Base-by-base conservation (phyloP, 2,113 vertebrate genomes). In the Zootoca vivipara region DNA sequence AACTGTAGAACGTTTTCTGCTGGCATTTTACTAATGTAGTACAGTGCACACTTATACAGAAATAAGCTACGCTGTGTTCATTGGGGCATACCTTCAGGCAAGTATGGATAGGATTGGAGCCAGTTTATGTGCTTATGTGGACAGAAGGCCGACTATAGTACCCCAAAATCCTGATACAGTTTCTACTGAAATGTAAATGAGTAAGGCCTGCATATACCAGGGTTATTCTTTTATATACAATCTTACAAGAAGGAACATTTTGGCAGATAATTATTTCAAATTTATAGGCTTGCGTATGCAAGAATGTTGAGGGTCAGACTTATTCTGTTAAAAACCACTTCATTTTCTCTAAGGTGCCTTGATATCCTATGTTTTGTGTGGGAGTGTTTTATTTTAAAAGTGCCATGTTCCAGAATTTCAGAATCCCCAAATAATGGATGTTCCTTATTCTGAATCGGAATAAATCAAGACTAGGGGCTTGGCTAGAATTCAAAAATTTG, bases 241-340 rank as follows among this genome's bases (percentile, higher is more conserved):
- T 74, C 28, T 46, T 69, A 64, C 24, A 16, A 35, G 40, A 5
- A 33, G 42, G 88, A 46, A 35, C n/a, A 0, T 67, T 89, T 85
- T 74, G 20, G 35, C 46, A 7, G 26, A 85, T 22, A 75, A 38
- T 7, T 58, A 28, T 33, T 26, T 65, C 75, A n/a, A 33, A 1
- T 78, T 58, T 18, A 28, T 69, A 1, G 35, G 83, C 91, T 86
- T 93, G 56, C 20, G 28, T 28, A 46, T 40, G 46, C 0, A 0
- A 87, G 38, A 52, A 52, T 42, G 35, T 15, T 83, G 77, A 52
- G 88, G 46, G 69, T 90, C 65, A 64, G 74, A 3, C 24, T 28
- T 80, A 64, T 42, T 65, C 62, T 2, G 35, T 62, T 84, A 89
- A 77, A 93, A 89, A 88, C 8, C 70, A n/a, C 5, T 13, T 70